Evolutionary conservation across 2,888 invertebrate species (phyloP).

Genomic region (Danaus chrysippus): DNA sequence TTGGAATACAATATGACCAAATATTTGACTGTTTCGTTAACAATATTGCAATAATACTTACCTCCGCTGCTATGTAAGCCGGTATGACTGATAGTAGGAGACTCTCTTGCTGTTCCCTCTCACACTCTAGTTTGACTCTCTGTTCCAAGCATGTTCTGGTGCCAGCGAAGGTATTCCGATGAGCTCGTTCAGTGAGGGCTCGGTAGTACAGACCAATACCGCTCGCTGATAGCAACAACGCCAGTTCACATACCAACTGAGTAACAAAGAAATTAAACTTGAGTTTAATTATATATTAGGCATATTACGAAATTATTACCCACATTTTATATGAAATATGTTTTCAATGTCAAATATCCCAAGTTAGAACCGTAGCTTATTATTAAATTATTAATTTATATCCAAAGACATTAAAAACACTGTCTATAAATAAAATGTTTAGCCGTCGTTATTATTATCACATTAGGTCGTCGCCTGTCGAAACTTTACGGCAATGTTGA

Average conservation of each 20-base stretch:
- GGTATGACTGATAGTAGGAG: conserved; percentile 95
- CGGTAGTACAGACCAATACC: conserved; percentile 93
- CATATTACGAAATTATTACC: too few species aligned
- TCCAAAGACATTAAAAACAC: too few species aligned
- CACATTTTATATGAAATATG: too few species aligned
- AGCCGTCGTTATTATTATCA: too few species aligned
- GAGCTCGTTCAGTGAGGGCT: conserved; percentile 91
- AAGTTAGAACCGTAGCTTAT: too few species aligned
- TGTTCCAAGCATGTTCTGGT: conserved; percentile 95
- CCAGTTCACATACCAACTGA: conserved; percentile 87
- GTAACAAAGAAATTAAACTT: conserved; percentile 4
- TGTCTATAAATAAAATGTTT: too few species aligned
- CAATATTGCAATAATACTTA: conserved; percentile 57
- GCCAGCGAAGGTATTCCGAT: conserved; percentile 92
- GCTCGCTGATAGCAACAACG: conserved; percentile 88
- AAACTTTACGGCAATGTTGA: conserved; percentile 1
- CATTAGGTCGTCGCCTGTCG: not conserved
- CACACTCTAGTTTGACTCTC: conserved; percentile 93
- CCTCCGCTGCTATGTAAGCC: conserved; percentile 96
- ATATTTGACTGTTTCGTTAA: too few species aligned
- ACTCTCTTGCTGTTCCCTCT: conserved; percentile 95
- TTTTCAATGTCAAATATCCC: too few species aligned
- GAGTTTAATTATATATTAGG: not conserved
- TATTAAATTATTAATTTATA: too few species aligned
- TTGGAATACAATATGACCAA: too few species aligned